A percentile compares a stretch with the other conserved stretches of the same genome.
Conservation (phyloP, 1,140 invertebrate species). For the Brachionus koreanus region DNA sequence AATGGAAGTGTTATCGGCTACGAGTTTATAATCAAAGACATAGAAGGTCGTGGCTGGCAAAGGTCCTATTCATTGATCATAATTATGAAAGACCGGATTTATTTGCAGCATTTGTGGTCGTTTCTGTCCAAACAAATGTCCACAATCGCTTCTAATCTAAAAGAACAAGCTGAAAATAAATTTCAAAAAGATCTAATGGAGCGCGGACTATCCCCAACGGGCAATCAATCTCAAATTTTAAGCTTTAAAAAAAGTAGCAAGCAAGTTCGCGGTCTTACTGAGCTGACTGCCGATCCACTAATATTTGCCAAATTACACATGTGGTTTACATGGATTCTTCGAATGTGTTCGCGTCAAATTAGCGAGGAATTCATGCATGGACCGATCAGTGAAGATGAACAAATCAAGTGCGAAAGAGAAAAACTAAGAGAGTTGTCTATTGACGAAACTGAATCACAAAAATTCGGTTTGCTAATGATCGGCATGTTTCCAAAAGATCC, state of each 20-base stretch:
- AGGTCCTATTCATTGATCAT: slow-evolving; percentile 34
- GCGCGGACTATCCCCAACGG: background rate
- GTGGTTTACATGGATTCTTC: slow-evolving; percentile 45
- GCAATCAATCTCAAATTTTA: background rate
- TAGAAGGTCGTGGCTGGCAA: slow-evolving; percentile 5
- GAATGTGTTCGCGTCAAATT: slow-evolving; percentile 35
- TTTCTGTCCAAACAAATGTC: slow-evolving; percentile 35
- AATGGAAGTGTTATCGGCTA: slow-evolving; percentile 38
- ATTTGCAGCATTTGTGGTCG: slow-evolving; percentile 42
- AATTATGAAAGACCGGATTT: slow-evolving; percentile 37
- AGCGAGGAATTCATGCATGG: slow-evolving; percentile 38
- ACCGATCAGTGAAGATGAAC: background rate
- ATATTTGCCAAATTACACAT: slow-evolving; percentile 39
- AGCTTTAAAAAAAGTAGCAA: slow-evolving; percentile 35
- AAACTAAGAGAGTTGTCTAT: slow-evolving; percentile 7
- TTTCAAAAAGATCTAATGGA: background rate
- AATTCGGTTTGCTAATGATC: background rate
- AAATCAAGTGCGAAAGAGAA: slow-evolving; percentile 27
- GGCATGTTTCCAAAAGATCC: background rate
- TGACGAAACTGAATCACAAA: background rate
- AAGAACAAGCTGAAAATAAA: slow-evolving; percentile 36
- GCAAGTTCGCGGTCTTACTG: slow-evolving; percentile 3
- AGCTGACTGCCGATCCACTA: slow-evolving; percentile 16
- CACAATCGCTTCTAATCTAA: slow-evolving; percentile 1
- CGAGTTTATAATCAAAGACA: slow-evolving; percentile 34